A percentile compares a stretch with the other conserved stretches of the same genome.
These are phyloP conservation scores for Pardosa pseudoannulata DNA, from an alignment of 2,888 invertebrate genomes.

Conservation along the genomic window DNA sequence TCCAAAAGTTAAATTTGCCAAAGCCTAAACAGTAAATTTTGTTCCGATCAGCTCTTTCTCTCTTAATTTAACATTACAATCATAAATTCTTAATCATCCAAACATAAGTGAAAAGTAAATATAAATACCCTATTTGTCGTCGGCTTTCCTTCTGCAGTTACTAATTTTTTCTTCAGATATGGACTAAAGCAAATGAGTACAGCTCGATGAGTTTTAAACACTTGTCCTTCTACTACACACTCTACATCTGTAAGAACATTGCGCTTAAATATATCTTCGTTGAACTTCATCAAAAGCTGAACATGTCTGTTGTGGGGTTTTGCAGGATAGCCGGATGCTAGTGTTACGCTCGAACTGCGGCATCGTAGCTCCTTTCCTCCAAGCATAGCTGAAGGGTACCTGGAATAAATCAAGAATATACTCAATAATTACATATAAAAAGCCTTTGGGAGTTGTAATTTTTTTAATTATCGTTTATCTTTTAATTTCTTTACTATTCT, in stretches of 20 bases:
- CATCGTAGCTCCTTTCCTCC: background rate
- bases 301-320: conserved; percentile 9
- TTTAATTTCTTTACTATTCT: too few relatives aligned
- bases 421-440: too few relatives aligned
- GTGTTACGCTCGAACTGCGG: background rate
- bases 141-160: conserved; percentile 24
- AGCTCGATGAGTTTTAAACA: conserved; percentile 34
- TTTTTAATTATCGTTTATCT: too few relatives aligned
- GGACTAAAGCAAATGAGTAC: conserved; percentile 50
- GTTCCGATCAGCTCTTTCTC: too few relatives aligned
- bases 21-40: too few relatives aligned
- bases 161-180: conserved; percentile 32
- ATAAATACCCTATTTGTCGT: background rate
- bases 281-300: conserved; percentile 29
- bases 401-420: too few relatives aligned
- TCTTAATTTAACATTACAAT: too few relatives aligned
- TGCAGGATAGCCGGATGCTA: background rate
- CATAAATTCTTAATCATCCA: too few relatives aligned
- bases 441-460: too few relatives aligned
- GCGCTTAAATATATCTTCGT: conserved; percentile 31
- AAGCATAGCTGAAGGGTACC: too few relatives aligned
- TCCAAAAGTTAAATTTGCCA: too few relatives aligned
- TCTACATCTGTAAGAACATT: conserved; percentile 46
- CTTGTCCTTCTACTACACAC: conserved; percentile 12
- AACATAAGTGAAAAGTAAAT: too few relatives aligned